Base-by-base conservation (phyloP, 1,140 invertebrate genomes). In the Bombus confusus region DNA sequence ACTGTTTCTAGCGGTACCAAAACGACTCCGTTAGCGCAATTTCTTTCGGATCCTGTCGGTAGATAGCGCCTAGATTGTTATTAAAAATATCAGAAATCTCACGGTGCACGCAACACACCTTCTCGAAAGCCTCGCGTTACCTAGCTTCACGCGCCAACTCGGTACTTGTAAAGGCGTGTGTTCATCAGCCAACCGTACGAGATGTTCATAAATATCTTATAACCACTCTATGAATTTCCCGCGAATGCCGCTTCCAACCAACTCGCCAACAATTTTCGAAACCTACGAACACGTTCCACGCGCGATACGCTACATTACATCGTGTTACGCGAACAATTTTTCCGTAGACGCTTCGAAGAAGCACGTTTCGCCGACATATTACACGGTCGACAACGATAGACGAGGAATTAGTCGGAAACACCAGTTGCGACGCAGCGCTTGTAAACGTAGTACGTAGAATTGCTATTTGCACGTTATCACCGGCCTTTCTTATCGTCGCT, bases 71-170 rank as follows among this genome's bases (percentile, higher is more conserved):
- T 75, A 76, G 88, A 92, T 91, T 68, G 84, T 93, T 90, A 91
- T 92, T 91, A 92, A 91, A 89, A 92, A 92, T 91, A 91, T 91
- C 86, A 31, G 68, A 78, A 81, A 92, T 91, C 91, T 91, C 89
- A 78, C 85, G 88, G 88, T 86, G 86, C 86, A 87, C 86, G 88
- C 90, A 85, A 88, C 69, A 71, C 66, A 34, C 25, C 64, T 47
- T 18, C 66, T 78, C 79, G 47, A 18, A 52, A 66, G 43, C 41
- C 52, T 80, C 62, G 59, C 59, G 12, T 62, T 62, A 62, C 28
- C 28, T n/a, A 62, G 47, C 47, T 22, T 52, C 47, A 52, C 47
- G 47, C 0, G 47, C 18, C 18, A 22, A 22, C 47, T 52, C 47
- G 47, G 6, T 22, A 52, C 18, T 52, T 18, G 47, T 2, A 52